Evolutionary conservation across 1,140 invertebrate species (phyloP).

Genomic region (Bombus polaris): DNA sequence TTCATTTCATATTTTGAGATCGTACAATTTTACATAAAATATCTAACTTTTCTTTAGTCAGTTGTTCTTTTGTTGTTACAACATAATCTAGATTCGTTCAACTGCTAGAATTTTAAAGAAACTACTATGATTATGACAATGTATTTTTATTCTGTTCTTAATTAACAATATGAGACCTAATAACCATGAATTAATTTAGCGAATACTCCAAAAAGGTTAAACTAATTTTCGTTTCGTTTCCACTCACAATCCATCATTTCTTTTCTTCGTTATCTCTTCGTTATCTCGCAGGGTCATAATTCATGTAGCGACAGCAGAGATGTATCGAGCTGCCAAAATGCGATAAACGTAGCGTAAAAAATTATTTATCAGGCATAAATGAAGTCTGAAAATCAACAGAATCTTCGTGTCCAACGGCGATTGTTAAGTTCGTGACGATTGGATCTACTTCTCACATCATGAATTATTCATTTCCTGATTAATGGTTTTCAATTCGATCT

Average conservation of each 20-base stretch:
- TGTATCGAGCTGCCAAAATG: not conserved
- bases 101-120: not conserved
- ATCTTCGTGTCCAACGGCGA: not conserved
- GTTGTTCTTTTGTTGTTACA: not conserved
- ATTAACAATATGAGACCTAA: no score
- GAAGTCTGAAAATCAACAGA: conserved; percentile 94
- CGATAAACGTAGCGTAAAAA: not conserved
- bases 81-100: not conserved
- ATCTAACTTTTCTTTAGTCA: not conserved
- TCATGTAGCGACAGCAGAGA: not conserved
- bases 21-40: not conserved
- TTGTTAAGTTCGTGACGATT: conserved; percentile 83
- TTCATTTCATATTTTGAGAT: not conserved
- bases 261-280: not conserved
- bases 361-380: conserved; percentile 80
- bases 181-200: not conserved
- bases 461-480: conserved; percentile 18
- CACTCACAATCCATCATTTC: not conserved
- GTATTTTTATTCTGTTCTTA: no score
- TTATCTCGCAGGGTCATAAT: not conserved
- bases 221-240: not conserved
- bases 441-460: conserved; percentile 87
- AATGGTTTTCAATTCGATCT: not conserved
- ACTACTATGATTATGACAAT: no score
- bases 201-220: not conserved